Conservation (phyloP, 1,140 invertebrate genomes). For the Drosophila nebulosa region DNA sequence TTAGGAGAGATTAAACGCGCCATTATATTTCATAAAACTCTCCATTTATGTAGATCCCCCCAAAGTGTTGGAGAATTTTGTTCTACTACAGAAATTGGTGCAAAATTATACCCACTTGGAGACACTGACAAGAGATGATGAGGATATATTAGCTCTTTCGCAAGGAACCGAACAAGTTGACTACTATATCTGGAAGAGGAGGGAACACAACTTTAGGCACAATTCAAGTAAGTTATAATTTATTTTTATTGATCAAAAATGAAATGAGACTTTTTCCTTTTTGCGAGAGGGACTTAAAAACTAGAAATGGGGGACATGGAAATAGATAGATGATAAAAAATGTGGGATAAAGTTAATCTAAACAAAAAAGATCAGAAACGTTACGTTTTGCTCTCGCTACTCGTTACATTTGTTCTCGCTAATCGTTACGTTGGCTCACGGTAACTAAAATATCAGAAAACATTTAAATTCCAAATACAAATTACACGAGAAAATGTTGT, state of each 20-base stretch:
- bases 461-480: not conserved
- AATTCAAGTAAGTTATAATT: constrained; percentile 58
- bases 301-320: constrained; percentile 19
- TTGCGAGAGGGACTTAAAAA: constrained; percentile 15
- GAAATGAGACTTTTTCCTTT: constrained; percentile 6
- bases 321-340: not conserved
- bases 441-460: no score
- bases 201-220: constrained; percentile 16
- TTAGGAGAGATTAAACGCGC: no score
- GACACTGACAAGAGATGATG: not conserved
- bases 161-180: not conserved
- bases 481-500: no score
- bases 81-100: constrained; percentile 40
- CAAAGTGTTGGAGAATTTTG: constrained; percentile 42
- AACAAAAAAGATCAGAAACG: not conserved
- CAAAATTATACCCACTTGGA: constrained; percentile 21
- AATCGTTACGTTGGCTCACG: no score
- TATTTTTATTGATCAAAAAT: constrained; percentile 62
- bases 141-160: constrained; percentile 34
- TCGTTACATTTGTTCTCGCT: no score
- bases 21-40: no score
- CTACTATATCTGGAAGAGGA: constrained; percentile 34
- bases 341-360: not conserved
- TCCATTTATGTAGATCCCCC: constrained; percentile 20
- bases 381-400: no score